Evolutionary conservation across 2,113 vertebrate genomes (phyloP), one percentile per base, ranked within the genome.

Genomic region (Hippocampus comes): DNA sequence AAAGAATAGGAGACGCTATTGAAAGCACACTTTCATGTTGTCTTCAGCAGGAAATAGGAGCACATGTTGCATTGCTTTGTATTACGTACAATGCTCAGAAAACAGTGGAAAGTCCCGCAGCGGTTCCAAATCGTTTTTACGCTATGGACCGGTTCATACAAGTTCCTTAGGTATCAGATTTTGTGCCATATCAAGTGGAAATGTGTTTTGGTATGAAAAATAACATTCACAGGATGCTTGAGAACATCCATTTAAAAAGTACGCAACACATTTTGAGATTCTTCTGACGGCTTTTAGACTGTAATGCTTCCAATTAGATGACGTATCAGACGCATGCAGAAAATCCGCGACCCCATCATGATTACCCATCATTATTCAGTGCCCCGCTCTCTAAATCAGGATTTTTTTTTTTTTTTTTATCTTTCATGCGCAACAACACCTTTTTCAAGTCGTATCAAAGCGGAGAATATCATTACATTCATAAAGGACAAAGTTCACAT

Each of bases 11-110:
- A 20, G 1, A 20, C 18, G 18, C 18, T 20, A 9, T 56, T 56
- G 74, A 71, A 53, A 67, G 68, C 18, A 10, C 49, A 72, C 42
- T 78, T 78, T 79, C 61, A 73, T 30, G 59, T 63, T 61, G 42
- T 67, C 41, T 56, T 64, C 59, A 21, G 57, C n/a, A 48, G 25
- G 56, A 43, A 60, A 20, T 34, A 41, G 12, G 27, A 75, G 42
- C 43, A 56, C 48, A 18, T 38, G 43, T 46, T 65, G 53, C 10
- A 46, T 70, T 63, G 34, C 38, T 10, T 10, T 61, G 17, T 5
- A 34, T 9, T 41, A 21, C 4, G 11, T 25, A n/a, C 9, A 57
- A 57, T 23, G 55, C 4, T 23, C 10, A 1, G 55, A 57, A 57
- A 57, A 9, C 10, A 38, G 34, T 38, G 34, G 34, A 38, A 38